Evolutionary conservation across 2,113 vertebrate genomes (phyloP).

Genomic region (Rhynchopsitta pachyrhyncha): DNA sequence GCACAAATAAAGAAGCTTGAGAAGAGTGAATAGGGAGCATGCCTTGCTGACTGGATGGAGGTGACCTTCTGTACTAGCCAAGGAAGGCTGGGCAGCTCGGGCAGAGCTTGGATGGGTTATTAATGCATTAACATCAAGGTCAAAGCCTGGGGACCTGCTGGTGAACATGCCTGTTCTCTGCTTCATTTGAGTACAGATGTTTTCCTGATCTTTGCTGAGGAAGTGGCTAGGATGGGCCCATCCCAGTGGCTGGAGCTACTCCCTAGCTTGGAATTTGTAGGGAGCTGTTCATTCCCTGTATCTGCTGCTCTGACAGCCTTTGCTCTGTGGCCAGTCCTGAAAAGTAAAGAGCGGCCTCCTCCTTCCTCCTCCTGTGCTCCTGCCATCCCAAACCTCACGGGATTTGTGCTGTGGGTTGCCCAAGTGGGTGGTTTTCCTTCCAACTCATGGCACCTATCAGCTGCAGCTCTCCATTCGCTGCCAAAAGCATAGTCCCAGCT

Average conservation of each 20-base stretch:
- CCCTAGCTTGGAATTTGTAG: neutral
- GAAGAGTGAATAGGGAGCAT: neutral
- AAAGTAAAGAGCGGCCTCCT: neutral
- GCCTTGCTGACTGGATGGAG: neutral
- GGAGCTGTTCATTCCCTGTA: neutral
- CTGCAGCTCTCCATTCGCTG: neutral
- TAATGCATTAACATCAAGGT: neutral
- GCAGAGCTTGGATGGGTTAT: neutral
- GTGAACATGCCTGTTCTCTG: neutral
- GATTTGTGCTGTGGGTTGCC: neutral
- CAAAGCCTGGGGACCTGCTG: neutral
- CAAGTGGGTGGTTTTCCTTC: neutral
- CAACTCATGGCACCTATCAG: neutral
- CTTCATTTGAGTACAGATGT: neutral
- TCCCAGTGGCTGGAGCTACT: neutral
- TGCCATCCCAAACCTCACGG: neutral
- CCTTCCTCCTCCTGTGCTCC: neutral
- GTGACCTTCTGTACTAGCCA: neutral
- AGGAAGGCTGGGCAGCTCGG: neutral
- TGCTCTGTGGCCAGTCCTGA: neutral
- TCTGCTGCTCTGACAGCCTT: neutral
- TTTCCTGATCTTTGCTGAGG: neutral
- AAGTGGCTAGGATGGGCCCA: neutral
- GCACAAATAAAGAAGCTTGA: neutral
- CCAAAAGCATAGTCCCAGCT: neutral